Evolutionary conservation across 2,797 vertebrate species (phyloP).

Genomic region (Falco concolor): DNA sequence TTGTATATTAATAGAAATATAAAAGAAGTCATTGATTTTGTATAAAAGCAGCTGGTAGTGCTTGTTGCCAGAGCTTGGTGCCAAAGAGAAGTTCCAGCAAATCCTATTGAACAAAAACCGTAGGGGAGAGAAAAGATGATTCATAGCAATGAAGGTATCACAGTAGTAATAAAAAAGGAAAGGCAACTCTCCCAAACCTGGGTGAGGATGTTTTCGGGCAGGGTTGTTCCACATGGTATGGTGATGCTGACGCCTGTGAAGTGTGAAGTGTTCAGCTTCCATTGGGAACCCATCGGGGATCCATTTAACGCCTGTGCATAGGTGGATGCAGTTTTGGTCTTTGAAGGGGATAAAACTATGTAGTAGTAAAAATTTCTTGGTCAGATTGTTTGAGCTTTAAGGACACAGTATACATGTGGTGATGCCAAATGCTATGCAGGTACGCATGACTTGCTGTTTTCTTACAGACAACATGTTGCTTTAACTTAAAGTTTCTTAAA

Average conservation of each 20-base stretch:
- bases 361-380: not conserved
- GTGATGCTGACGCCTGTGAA: not conserved
- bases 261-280: not conserved
- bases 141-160: not conserved
- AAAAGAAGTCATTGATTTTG: not conserved
- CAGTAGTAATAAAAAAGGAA: not conserved
- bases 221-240: not conserved
- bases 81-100: not conserved
- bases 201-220: not conserved
- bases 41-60: not conserved
- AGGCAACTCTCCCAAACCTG: not conserved
- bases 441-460: not conserved
- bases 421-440: not conserved
- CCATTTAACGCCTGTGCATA: not conserved
- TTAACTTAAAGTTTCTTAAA: not conserved
- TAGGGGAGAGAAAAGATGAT: not conserved
- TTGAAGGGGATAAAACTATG: not conserved
- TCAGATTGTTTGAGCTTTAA: not conserved
- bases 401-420: not conserved
- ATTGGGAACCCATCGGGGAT: accelerated
- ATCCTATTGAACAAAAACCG: not conserved
- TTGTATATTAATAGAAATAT: not conserved
- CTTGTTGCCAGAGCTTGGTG: not conserved
- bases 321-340: not conserved
- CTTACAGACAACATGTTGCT: not conserved